Evolutionary conservation across 2,797 vertebrate species (phyloP).

Genomic region (Oryzias dopingdopingensis): DNA sequence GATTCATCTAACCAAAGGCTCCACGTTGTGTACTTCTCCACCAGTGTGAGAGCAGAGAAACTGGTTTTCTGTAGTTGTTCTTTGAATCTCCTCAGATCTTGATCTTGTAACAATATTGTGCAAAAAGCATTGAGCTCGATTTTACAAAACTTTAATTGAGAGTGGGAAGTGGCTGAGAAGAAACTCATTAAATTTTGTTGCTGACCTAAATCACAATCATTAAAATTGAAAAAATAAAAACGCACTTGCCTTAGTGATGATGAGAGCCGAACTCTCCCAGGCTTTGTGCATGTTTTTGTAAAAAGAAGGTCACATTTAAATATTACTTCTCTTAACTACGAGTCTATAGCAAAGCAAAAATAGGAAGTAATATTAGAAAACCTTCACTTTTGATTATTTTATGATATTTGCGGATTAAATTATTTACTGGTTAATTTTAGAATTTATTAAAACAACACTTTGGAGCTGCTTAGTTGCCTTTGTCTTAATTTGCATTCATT

Average conservation of each 20-base stretch:
- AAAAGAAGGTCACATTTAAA: constrained; percentile 6
- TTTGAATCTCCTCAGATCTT: neutral
- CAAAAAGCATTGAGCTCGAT: neutral
- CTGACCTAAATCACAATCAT: neutral
- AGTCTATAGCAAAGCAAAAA: neutral
- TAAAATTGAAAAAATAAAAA: neutral
- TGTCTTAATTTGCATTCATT: too few species aligned
- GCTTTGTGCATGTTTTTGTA: neutral
- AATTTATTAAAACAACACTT: neutral
- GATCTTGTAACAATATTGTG: neutral
- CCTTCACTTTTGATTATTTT: neutral
- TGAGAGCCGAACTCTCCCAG: neutral
- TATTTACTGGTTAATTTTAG: neutral
- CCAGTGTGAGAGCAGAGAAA: neutral
- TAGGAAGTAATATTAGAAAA: neutral
- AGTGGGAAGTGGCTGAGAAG: neutral
- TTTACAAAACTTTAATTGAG: neutral
- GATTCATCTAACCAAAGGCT: neutral
- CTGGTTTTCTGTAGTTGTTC: neutral
- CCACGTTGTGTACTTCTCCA: neutral
- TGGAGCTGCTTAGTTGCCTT: neutral
- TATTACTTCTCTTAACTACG: neutral
- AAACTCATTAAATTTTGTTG: neutral
- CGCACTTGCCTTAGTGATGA: neutral
- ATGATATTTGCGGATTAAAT: neutral